A percentile compares a stretch with the other conserved stretches of the same genome.
Conservation (phyloP, 2,888 invertebrate species). For the Strigamia transsilvanica region DNA sequence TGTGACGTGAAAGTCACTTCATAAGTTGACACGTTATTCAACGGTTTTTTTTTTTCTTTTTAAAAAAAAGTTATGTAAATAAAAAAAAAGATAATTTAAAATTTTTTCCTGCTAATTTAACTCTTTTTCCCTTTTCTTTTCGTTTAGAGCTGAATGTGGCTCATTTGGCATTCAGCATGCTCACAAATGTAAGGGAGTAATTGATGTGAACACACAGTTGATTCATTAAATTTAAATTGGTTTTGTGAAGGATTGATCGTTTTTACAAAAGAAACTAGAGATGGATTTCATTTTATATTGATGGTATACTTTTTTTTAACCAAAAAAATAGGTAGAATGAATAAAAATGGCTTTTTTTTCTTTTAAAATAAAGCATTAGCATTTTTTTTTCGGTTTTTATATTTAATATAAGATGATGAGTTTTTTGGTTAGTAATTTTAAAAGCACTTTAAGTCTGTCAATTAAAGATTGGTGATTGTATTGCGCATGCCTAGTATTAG, state of each 20-base stretch:
- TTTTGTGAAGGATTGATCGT: constrained; percentile 44
- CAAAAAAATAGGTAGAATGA: neutral
- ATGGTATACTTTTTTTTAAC: neutral
- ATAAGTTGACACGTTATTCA: constrained; percentile 9
- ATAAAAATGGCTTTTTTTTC: neutral
- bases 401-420: neutral
- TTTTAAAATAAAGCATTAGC: neutral
- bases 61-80: neutral
- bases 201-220: constrained; percentile 42
- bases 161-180: constrained; percentile 36
- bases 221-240: constrained; percentile 44
- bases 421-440: constrained; percentile 6
- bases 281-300: constrained; percentile 31
- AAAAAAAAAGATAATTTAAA: constrained; percentile 1
- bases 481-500: constrained; percentile 20
- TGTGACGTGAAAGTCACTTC: constrained; percentile 8
- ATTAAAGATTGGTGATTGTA: constrained; percentile 41
- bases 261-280: constrained; percentile 4
- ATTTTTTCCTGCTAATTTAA: constrained; percentile 37
- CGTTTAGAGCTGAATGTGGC: neutral
- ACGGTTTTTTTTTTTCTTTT: neutral
- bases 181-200: constrained; percentile 20
- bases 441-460: neutral
- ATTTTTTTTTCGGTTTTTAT: neutral
- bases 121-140: neutral